phyloP scores from a whole-genome alignment of 2,888 invertebrate genomes.

The Lacanobia wlatinum region DNA sequence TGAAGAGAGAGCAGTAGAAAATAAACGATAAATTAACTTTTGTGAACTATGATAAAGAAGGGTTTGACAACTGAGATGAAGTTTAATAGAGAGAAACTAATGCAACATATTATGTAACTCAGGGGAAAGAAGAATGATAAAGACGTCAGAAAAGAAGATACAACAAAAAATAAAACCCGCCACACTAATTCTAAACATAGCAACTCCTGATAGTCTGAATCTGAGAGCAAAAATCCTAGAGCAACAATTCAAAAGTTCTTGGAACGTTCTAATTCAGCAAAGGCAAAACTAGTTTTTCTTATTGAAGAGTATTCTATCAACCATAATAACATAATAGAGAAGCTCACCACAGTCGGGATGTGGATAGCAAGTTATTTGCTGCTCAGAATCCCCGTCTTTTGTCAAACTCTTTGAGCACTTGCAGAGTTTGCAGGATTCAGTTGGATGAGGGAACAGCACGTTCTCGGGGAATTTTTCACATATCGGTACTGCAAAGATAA shows the following conservation, averaged over 20 bases:
- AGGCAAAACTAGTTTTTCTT: too few relatives aligned
- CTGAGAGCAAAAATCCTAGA: too few relatives aligned
- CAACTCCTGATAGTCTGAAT: too few relatives aligned
- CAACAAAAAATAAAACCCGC: background rate
- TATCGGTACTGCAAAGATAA: conserved; percentile 70
- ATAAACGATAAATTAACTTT: background rate
- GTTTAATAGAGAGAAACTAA: background rate
- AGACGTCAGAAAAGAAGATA: background rate
- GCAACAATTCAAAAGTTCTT: too few relatives aligned
- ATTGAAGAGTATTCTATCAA: background rate
- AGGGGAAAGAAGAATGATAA: background rate
- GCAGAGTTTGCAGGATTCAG: conserved; percentile 76
- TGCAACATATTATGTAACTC: too few relatives aligned
- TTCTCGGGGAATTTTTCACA: conserved; percentile 77
- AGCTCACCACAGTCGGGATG: conserved; percentile 76
- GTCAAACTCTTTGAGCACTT: conserved; percentile 70
- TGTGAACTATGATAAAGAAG: background rate
- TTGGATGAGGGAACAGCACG: conserved; percentile 79
- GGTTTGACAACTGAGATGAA: background rate
- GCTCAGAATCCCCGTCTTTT: conserved; percentile 58
- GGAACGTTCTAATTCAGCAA: too few relatives aligned
- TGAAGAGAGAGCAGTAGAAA: background rate
- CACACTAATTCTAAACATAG: too few relatives aligned
- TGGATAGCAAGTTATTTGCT: conserved; percentile 73
- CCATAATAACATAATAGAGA: too few relatives aligned